Evolutionary conservation across 2,797 vertebrate species (phyloP).

Genomic region (Microctenopoma lineatum): DNA sequence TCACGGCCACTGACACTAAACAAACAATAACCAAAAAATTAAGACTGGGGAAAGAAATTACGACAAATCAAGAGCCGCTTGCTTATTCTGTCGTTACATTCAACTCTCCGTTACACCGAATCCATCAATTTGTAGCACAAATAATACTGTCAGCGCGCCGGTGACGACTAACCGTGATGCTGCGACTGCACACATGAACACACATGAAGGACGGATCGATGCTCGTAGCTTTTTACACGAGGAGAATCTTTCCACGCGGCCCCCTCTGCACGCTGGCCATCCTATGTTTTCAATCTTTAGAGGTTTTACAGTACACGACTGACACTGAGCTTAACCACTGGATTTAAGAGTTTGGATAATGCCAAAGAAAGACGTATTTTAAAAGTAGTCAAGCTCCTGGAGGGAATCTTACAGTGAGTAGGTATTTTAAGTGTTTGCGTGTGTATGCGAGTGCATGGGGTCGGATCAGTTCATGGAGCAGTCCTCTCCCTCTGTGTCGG

Average conservation of each 20-base stretch:
- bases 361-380: constrained; percentile 56
- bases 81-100: constrained; percentile 65
- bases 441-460: constrained; percentile 23
- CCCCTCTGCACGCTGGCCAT: constrained; percentile 46
- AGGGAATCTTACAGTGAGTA: constrained; percentile 77
- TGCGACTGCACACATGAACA: constrained; percentile 41
- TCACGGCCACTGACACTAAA: constrained; percentile 8
- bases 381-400: constrained; percentile 74
- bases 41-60: constrained; percentile 32
- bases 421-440: constrained; percentile 57
- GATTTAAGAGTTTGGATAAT: constrained; percentile 70
- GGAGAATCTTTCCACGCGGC: constrained; percentile 31
- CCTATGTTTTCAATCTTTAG: constrained; percentile 51
- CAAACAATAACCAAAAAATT: constrained; percentile 3
- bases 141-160: constrained; percentile 59
- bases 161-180: constrained; percentile 26
- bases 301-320: constrained; percentile 66
- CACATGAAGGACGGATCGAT: constrained; percentile 44
- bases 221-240: constrained; percentile 39
- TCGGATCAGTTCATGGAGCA: constrained; percentile 89
- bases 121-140: constrained; percentile 45
- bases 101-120: constrained; percentile 54
- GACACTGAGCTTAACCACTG: constrained; percentile 76
- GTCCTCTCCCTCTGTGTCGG: constrained; percentile 90
- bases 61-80: constrained; percentile 42